phyloP scores from a whole-genome alignment of 2,797 vertebrate species.

The Enteromius paludinosus region DNA sequence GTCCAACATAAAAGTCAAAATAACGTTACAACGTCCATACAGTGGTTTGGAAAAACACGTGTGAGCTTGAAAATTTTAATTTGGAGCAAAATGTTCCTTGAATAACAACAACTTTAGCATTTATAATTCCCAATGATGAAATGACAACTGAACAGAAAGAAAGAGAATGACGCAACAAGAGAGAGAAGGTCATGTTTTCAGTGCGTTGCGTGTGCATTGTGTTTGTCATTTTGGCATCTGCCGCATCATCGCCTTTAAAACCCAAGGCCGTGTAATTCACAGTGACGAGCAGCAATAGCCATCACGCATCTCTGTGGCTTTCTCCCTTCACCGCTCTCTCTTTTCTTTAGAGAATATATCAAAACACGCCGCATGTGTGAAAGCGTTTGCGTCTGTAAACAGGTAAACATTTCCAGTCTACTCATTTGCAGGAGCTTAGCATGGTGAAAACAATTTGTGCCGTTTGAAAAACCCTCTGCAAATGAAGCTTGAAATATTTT shows the following conservation, averaged over 20 bases:
- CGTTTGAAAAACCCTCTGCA: constrained; percentile 64
- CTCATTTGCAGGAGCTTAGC: constrained; percentile 74
- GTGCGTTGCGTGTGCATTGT: neutral
- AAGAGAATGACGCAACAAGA: neutral
- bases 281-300: constrained; percentile 15
- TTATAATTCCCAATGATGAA: constrained; percentile 9
- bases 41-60: neutral
- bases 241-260: neutral
- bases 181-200: constrained; percentile 29
- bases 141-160: constrained; percentile 18
- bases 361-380: constrained; percentile 64
- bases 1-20: rapidly evolving
- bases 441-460: constrained; percentile 72
- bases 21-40: neutral
- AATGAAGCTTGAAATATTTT: constrained; percentile 73
- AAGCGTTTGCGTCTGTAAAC: constrained; percentile 69
- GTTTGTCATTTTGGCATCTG: neutral
- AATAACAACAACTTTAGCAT: neutral
- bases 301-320: neutral
- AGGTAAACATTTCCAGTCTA: constrained; percentile 72
- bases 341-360: constrained; percentile 49
- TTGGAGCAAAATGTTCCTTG: neutral
- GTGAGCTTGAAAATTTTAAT: neutral
- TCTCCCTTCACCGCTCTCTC: constrained; percentile 1
- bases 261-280: constrained; percentile 21